Evolutionary conservation across 2,113 vertebrate species (phyloP).

Genomic region (Cryptotis parvus): DNA sequence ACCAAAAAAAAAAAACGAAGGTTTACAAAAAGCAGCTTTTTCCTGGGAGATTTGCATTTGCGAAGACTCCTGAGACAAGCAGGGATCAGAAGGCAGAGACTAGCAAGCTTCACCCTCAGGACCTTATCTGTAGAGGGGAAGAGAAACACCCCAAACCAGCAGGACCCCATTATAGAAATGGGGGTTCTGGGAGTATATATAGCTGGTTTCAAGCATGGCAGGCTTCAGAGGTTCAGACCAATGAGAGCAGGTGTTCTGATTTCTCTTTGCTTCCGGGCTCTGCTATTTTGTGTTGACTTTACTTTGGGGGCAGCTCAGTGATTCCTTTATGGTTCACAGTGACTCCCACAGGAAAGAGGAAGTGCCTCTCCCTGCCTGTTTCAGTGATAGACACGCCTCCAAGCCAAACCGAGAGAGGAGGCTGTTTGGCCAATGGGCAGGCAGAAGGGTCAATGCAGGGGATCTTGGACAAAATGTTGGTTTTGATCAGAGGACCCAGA

Average conservation of each 20-base stretch:
- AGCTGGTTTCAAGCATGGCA: neutral
- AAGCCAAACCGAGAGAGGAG: neutral
- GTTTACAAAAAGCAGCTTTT: no score
- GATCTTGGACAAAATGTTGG: neutral
- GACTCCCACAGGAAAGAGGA: neutral
- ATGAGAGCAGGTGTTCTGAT: neutral
- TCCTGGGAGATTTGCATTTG: neutral
- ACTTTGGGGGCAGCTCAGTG: neutral
- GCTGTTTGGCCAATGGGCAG: neutral
- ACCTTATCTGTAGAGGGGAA: neutral
- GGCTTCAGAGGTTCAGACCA: neutral
- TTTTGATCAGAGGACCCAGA: neutral
- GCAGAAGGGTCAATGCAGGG: neutral
- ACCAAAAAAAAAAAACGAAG: no score
- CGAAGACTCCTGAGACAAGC: neutral
- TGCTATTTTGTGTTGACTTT: neutral
- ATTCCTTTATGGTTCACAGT: neutral
- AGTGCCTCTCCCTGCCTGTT: neutral
- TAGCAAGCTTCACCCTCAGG: neutral
- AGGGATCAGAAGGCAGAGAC: neutral
- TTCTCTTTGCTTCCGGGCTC: slow-evolving; percentile 9
- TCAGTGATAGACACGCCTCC: no score
- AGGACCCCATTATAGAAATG: neutral
- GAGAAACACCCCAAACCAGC: neutral
- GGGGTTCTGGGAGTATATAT: neutral